These are phyloP conservation scores for Allobates femoralis DNA, from an alignment of 2,797 vertebrate species.

Conservation along the genomic window DNA sequence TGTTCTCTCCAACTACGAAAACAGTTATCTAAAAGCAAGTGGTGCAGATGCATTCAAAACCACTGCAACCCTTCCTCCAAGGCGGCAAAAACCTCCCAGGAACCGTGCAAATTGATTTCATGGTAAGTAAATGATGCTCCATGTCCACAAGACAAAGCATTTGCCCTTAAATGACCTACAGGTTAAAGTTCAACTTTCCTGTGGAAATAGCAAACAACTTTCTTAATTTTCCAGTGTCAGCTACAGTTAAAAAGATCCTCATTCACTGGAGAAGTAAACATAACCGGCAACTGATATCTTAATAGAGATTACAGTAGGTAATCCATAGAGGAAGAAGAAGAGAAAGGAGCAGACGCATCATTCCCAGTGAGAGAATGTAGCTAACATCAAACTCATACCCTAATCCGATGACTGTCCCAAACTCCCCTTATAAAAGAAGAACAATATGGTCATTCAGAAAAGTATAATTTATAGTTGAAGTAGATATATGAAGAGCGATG, in stretches of 20 bases:
- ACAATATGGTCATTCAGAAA: not conserved
- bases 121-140: slow-evolving; percentile 44
- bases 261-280: slow-evolving; percentile 9
- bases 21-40: slow-evolving; percentile 20
- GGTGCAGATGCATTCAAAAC: slow-evolving; percentile 16
- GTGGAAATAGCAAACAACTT: slow-evolving; percentile 37
- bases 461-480: not conserved
- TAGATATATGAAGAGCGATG: not conserved
- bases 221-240: slow-evolving; percentile 6
- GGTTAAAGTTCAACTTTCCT: slow-evolving; percentile 53
- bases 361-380: not conserved
- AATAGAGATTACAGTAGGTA: slow-evolving; percentile 20
- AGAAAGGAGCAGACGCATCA: not conserved
- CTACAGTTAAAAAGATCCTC: slow-evolving; percentile 19
- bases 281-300: slow-evolving; percentile 23
- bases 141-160: slow-evolving; percentile 52
- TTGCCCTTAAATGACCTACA: slow-evolving; percentile 48
- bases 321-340: not conserved
- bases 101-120: slow-evolving; percentile 58
- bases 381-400: not conserved
- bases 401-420: not conserved
- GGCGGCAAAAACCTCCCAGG: slow-evolving; percentile 56
- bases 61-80: slow-evolving; percentile 19
- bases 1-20: not conserved
- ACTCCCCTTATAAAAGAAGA: not conserved